These are phyloP conservation scores for Gymnorhina tibicen DNA, from an alignment of 2,113 vertebrate species.

Conservation along the genomic window DNA sequence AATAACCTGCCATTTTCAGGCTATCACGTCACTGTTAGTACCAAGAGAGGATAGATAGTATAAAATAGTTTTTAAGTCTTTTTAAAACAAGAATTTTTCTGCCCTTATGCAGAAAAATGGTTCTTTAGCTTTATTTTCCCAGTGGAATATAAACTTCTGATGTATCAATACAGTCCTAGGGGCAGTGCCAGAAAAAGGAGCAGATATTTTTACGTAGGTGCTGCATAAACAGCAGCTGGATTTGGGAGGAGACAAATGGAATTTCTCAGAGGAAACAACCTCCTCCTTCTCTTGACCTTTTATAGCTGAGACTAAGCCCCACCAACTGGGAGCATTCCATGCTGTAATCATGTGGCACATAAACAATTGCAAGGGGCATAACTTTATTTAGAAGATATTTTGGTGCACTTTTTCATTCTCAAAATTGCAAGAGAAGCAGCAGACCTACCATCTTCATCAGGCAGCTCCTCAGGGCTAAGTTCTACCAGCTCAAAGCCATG, in stretches of 20 bases:
- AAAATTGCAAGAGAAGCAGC: neutral
- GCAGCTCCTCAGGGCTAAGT: conserved; percentile 88
- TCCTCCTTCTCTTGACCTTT: conserved; percentile 25
- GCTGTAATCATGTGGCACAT: neutral
- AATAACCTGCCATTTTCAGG: neutral
- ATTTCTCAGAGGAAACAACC: conserved; percentile 41
- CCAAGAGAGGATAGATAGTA: neutral
- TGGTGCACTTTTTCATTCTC: neutral
- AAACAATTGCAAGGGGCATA: neutral
- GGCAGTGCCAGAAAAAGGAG: neutral
- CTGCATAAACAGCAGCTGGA: conserved; percentile 47
- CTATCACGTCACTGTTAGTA: neutral
- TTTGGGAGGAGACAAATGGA: conserved; percentile 42
- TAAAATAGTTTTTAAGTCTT: neutral
- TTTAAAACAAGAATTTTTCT: neutral
- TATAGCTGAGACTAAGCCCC: neutral
- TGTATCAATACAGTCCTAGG: neutral
- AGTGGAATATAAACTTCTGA: neutral
- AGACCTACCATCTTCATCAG: conserved; percentile 92
- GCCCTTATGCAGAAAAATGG: neutral
- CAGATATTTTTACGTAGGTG: conserved; percentile 1
- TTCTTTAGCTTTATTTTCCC: neutral
- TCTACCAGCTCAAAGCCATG: conserved; percentile 96
- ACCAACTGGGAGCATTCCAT: neutral
- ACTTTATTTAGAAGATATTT: neutral